These are phyloP conservation scores for Celastrina argiolus DNA, from an alignment of 2,888 invertebrate genomes.

Conservation along the genomic window DNA sequence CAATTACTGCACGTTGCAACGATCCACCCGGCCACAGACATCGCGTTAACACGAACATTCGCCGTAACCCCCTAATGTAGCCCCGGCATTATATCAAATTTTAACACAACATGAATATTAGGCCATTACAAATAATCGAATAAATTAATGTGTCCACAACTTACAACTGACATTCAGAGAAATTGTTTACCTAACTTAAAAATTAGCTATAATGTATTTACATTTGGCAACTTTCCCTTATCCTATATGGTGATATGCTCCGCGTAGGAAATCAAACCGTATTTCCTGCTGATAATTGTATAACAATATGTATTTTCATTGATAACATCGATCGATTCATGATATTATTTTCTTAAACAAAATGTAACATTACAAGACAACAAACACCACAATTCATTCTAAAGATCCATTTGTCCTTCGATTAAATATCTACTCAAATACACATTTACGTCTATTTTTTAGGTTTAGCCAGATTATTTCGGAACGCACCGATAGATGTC, in stretches of 20 bases:
- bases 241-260: slow-evolving; percentile 70
- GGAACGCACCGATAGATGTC: not conserved
- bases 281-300: slow-evolving; percentile 60
- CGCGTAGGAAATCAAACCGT: slow-evolving; percentile 57
- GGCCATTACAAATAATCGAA: slow-evolving; percentile 37
- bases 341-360: slow-evolving; percentile 29
- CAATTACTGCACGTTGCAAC: too few relatives aligned
- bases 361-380: slow-evolving; percentile 21
- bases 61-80: too few relatives aligned
- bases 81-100: too few relatives aligned
- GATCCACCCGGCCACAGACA: too few relatives aligned
- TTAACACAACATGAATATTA: slow-evolving; percentile 38
- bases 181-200: slow-evolving; percentile 41
- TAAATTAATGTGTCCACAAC: slow-evolving; percentile 54
- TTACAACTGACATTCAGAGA: slow-evolving; percentile 54
- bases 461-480: too few relatives aligned
- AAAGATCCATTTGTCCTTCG: not conserved
- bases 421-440: not conserved
- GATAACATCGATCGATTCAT: slow-evolving; percentile 42
- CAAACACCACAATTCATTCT: not conserved
- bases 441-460: not conserved
- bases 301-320: slow-evolving; percentile 59
- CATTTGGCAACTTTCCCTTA: slow-evolving; percentile 73
- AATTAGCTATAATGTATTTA: slow-evolving; percentile 48
- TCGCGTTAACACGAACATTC: too few relatives aligned